phyloP scores from a whole-genome alignment of 2,888 invertebrate species.

The Criorhina ranunculi region DNA sequence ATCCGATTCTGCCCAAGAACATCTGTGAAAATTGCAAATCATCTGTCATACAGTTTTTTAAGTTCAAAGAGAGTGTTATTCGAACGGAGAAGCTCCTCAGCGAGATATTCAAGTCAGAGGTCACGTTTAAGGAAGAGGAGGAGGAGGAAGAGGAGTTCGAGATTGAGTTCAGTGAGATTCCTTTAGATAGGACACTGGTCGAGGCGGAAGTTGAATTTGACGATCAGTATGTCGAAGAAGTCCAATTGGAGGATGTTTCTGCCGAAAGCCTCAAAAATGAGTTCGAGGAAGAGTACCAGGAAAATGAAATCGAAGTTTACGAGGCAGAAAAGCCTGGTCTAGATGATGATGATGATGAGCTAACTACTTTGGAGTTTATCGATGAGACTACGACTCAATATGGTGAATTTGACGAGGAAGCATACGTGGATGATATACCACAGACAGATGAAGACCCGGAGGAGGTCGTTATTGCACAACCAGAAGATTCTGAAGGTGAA shows the following conservation, averaged over 20 bases:
- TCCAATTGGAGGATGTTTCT: constrained; percentile 22
- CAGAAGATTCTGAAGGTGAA: constrained; percentile 32
- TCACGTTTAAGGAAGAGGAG: constrained; percentile 41
- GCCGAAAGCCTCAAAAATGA: constrained; percentile 38
- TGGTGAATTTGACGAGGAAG: constrained; percentile 62
- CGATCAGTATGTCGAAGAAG: constrained; percentile 63
- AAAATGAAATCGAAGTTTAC: constrained; percentile 37
- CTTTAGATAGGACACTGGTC: constrained; percentile 1
- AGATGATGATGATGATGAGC: constrained; percentile 22
- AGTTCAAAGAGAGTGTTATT: constrained; percentile 66
- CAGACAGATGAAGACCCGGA: constrained; percentile 31
- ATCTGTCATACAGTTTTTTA: constrained; percentile 62
- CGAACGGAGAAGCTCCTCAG: constrained; percentile 66
- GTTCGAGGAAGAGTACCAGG: neutral
- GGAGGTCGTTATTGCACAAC: neutral
- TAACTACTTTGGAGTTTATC: constrained; percentile 49
- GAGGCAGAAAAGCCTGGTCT: constrained; percentile 12
- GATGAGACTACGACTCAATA: constrained; percentile 42
- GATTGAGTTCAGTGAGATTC: constrained; percentile 22
- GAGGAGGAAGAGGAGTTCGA: constrained; percentile 9
- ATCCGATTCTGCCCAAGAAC: constrained; percentile 58
- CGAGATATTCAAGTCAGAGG: constrained; percentile 53
- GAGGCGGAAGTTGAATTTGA: constrained; percentile 48
- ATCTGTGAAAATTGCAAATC: constrained; percentile 63
- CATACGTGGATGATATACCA: constrained; percentile 48